Base-by-base conservation (phyloP, 2,888 invertebrate genomes). In the Lumbricus terrestris region DNA sequence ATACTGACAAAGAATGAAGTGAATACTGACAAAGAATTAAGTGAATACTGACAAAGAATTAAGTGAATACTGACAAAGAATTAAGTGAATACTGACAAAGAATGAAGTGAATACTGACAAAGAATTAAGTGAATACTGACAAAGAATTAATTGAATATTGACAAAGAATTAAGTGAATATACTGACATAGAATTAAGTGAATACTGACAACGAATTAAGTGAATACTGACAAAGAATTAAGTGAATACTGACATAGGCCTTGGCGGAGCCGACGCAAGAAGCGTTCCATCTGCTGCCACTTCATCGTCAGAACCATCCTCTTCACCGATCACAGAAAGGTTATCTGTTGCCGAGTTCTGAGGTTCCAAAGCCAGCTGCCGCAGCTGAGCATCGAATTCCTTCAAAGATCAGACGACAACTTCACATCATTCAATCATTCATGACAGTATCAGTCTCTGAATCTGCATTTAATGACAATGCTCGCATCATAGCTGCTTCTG, bases 271-370 rank as follows among this genome's bases (percentile, higher is more conserved):
- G 98, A 98, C 92, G 98, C 98, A 90, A 98, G 96, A 90, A 99
- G 96, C 3, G 99, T 99, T 92, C 98, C 99, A 95, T 99, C 98
- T 94, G 98, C 98, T 93, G 93, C 93, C 37, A 93, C 94, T 38
- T 93, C 93, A 37, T 93, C 93, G 37, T 93, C 94, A 15, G 94
- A 94, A 37, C 93, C 93, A 35, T 92, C 92, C 29, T 92, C 92
- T 42, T 98, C 97, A 96, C 97, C 98, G 95, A 99, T 96, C 37
- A 88, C 37, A 40, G 47, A 42, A 40, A 47, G 88, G 29, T 88
- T 40, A 88, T 40, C 88, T 88, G 88, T 42, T n/a, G 88, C 88
- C 20, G 85, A 34, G 13, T 35, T 5, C 37, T 85, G 85, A 34
- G 85, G 34, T 35, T 85, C 85, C 35, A 85, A 35, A 34, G 37